phyloP scores from a whole-genome alignment of 2,113 vertebrate species.

The Gallinago jamesoni region DNA sequence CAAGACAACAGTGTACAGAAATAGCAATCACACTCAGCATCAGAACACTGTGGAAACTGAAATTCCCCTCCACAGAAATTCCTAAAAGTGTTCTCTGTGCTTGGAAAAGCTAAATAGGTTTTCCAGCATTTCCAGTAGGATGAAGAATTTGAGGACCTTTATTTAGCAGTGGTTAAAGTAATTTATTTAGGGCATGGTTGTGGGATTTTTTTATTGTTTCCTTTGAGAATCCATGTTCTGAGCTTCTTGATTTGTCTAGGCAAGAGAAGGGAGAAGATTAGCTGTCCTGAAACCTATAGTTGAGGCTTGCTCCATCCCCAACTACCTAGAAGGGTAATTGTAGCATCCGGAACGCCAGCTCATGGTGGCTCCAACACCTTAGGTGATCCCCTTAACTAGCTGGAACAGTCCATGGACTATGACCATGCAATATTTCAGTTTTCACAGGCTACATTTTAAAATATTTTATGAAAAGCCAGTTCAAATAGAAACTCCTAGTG shows the following conservation, averaged over 20 bases:
- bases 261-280: not conserved
- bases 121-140: not conserved
- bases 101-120: not conserved
- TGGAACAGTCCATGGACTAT: not conserved
- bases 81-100: not conserved
- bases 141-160: not conserved
- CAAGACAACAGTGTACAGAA: not conserved
- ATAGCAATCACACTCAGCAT: not conserved
- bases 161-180: not conserved
- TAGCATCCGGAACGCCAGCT: not conserved
- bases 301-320: not conserved
- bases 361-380: not conserved
- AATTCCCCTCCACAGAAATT: not conserved
- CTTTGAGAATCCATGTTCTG: not conserved
- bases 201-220: not conserved
- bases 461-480: not conserved
- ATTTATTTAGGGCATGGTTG: not conserved
- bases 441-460: not conserved
- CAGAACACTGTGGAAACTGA: not conserved
- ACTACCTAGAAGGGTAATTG: not conserved
- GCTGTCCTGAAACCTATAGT: not conserved
- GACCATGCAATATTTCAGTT: not conserved
- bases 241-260: not conserved
- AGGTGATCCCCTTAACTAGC: accelerated
- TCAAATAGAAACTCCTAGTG: not conserved